Evolutionary conservation across 2,888 invertebrate genomes (phyloP), one percentile per base, ranked within the genome.

Genomic region (Ferrisia virgata): DNA sequence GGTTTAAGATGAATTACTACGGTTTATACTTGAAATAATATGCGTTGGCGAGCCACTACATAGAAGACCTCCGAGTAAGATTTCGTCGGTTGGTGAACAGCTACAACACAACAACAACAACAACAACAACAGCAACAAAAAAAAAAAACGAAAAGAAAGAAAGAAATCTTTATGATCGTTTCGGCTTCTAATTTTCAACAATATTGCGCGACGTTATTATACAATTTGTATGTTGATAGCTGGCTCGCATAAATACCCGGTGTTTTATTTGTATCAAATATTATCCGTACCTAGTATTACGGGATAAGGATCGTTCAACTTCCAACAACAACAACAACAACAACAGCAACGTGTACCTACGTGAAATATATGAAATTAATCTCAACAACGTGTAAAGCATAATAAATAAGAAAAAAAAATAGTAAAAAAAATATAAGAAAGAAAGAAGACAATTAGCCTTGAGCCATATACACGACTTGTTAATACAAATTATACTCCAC

Each of bases 351-450:
- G 22, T 53, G 72, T 76, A 76, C 36, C 72, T 76, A 76, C 72
- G 72, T 76, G 72, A 76, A 76, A 76, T 76, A 76, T 76, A 76
- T 76, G 72, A 76, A 76, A 76, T 76, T 76, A 76, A 76, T 76
- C 72, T 76, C 72, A 76, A 76, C 72, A 76, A 76, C 72, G 72
- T 76, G 72, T 76, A 76, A 76, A 36, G 72, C 72, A 76, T 76
- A 36, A 76, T 76, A 76, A 76, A 76, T 76, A 76, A 76, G 36
- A 76, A 36, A 76, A 76, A 76, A 18, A 76, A 72, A n/a, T n/a
- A 76, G 36, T 76, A 76, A 76, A 76, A 76, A 36, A 76, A 76
- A 76, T 18, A 76, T 33, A n/a, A n/a, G n/a, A n/a, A n/a, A n/a
- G n/a, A n/a, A n/a, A 72, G 72, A 72, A 76, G 72, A 76, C 72